Conservation (phyloP, 92 coral and sea anemone species). For the Porites cylindrica region DNA sequence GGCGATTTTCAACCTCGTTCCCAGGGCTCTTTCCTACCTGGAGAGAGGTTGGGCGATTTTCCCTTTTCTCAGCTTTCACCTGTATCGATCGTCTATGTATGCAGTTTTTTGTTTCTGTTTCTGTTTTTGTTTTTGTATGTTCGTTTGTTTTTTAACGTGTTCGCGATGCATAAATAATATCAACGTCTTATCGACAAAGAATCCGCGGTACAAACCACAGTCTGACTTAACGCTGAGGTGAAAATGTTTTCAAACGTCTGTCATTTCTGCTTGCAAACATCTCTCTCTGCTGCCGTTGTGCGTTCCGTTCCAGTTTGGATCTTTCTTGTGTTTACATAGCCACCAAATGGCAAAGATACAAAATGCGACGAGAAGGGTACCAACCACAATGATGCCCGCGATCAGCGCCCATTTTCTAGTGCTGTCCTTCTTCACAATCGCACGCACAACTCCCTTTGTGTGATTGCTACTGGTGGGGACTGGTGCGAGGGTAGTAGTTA, state of each 20-base stretch:
- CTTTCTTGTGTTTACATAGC: constrained; percentile 28
- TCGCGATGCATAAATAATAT: no score
- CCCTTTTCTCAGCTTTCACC: no score
- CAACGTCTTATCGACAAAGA: no score
- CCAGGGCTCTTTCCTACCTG: no score
- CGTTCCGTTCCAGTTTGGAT: constrained; percentile 15
- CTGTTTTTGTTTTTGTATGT: no score
- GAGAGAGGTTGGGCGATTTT: no score
- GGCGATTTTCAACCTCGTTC: no score
- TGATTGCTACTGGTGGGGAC: background rate
- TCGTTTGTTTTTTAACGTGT: no score
- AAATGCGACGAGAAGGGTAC: constrained; percentile 30
- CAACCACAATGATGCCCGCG: constrained; percentile 44
- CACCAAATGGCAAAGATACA: constrained; percentile 44
- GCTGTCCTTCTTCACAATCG: background rate
- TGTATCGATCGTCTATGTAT: no score
- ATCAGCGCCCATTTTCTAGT: constrained; percentile 26
- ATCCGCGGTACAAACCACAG: no score
- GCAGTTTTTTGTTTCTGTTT: no score
- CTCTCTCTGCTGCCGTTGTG: constrained; percentile 26
- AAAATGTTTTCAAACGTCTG: constrained; percentile 6
- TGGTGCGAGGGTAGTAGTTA: background rate
- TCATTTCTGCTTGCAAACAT: constrained; percentile 18
- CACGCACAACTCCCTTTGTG: background rate
- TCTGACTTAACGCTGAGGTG: background rate